phyloP scores from a whole-genome alignment of 1,140 invertebrate genomes.

The Anadara kagoshimensis region DNA sequence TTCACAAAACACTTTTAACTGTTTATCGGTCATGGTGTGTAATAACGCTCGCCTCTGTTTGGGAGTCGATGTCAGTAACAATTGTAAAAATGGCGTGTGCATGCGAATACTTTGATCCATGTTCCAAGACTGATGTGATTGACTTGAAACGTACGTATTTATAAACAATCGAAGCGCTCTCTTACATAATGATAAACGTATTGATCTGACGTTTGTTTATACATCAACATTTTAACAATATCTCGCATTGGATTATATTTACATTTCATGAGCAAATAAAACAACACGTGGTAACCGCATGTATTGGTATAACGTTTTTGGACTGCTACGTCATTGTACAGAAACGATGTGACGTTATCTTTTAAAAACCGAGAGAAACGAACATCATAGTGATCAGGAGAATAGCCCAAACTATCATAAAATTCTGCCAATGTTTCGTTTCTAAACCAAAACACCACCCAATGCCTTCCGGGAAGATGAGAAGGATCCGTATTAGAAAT shows the following conservation, averaged over 20 bases:
- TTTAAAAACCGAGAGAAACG: no score
- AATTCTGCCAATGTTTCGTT: constrained; percentile 4
- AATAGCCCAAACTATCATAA: constrained; percentile 23
- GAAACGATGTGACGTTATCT: neutral
- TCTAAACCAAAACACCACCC: constrained; percentile 11
- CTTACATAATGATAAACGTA: constrained; percentile 12
- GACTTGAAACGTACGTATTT: neutral
- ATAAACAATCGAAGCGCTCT: constrained; percentile 10
- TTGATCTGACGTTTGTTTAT: neutral
- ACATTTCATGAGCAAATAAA: constrained; percentile 29
- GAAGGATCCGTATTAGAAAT: constrained; percentile 23
- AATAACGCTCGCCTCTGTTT: no score
- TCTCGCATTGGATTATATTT: neutral
- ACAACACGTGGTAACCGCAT: constrained; percentile 27
- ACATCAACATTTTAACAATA: constrained; percentile 6
- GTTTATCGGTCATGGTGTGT: no score
- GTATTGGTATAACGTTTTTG: neutral
- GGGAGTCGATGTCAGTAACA: no score
- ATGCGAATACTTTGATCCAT: neutral
- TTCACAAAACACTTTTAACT: no score
- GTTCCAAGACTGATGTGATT: neutral
- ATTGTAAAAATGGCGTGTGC: no score
- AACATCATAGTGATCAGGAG: neutral
- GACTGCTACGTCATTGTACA: constrained; percentile 4
- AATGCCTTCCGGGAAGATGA: constrained; percentile 24